These are phyloP conservation scores for Poeciliopsis prolifica DNA, from an alignment of 2,113 vertebrate genomes.

Conservation along the genomic window DNA sequence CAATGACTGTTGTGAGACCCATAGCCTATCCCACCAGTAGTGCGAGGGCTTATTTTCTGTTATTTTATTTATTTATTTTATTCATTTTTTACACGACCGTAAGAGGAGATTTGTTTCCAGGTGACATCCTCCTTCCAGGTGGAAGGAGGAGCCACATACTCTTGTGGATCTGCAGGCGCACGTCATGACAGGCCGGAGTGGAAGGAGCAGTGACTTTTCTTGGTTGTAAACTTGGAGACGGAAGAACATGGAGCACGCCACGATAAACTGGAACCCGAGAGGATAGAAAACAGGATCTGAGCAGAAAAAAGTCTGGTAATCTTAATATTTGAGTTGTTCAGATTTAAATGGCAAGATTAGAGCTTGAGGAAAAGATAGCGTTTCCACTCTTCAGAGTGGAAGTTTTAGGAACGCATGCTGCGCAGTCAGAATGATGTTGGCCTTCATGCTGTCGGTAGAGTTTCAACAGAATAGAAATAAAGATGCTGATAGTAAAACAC, in stretches of 20 bases:
- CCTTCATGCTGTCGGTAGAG: slow-evolving; percentile 5
- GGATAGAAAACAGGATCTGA: slow-evolving; percentile 1
- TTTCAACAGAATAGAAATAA: background rate
- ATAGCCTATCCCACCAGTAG: background rate
- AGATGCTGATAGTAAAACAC: background rate
- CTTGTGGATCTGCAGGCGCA: slow-evolving; percentile 17
- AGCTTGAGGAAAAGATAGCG: background rate
- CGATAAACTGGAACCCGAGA: slow-evolving; percentile 26
- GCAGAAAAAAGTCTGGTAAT: background rate
- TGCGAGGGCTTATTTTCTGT: background rate
- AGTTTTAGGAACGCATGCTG: slow-evolving; percentile 44
- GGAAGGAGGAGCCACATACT: slow-evolving; percentile 47
- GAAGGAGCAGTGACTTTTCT: slow-evolving; percentile 11
- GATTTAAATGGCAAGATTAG: background rate
- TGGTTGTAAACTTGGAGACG: slow-evolving; percentile 1
- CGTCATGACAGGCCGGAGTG: slow-evolving; percentile 44
- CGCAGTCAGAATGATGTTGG: slow-evolving; percentile 35
- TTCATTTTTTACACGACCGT: background rate
- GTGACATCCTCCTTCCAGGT: slow-evolving; percentile 45
- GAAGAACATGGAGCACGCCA: slow-evolving; percentile 25
- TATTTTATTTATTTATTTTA: too few species aligned
- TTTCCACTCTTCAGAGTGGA: background rate
- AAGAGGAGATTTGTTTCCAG: slow-evolving; percentile 29
- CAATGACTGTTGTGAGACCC: background rate
- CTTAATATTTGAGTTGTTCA: background rate